These are phyloP conservation scores for Enoplosus armatus DNA, from an alignment of 2,797 vertebrate species.

Conservation along the genomic window DNA sequence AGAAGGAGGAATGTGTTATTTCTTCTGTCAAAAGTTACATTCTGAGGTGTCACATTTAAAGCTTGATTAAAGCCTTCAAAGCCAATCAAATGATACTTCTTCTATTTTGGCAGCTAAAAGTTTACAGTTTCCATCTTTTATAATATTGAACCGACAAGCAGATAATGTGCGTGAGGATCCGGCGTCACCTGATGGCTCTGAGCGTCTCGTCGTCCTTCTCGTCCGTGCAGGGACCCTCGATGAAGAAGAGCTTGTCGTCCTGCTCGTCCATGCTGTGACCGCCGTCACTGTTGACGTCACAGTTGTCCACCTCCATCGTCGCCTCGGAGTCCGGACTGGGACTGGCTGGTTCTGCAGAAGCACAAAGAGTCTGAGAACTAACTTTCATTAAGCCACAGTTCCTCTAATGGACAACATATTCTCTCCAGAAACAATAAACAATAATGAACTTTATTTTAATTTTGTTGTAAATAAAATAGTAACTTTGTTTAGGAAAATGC, in stretches of 20 bases:
- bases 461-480: too few species aligned
- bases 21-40: background rate
- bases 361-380: background rate
- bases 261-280: constrained; percentile 87
- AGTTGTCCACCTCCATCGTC: constrained; percentile 93
- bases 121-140: too few species aligned
- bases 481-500: too few species aligned
- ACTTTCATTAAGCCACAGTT: background rate
- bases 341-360: constrained; percentile 87
- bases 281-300: constrained; percentile 87
- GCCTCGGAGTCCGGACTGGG: constrained; percentile 90
- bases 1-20: background rate
- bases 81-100: background rate
- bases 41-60: too few species aligned
- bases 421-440: background rate
- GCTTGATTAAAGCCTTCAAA: background rate
- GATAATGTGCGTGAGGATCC: too few species aligned
- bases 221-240: constrained; percentile 87
- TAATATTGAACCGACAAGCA: too few species aligned
- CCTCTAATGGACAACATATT: background rate
- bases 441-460: background rate
- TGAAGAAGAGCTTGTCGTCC: constrained; percentile 90
- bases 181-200: constrained; percentile 88
- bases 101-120: too few species aligned
- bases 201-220: constrained; percentile 90